Evolutionary conservation across 1,140 invertebrate genomes (phyloP).

Genomic region (Caenorhabditis briggsae): DNA sequence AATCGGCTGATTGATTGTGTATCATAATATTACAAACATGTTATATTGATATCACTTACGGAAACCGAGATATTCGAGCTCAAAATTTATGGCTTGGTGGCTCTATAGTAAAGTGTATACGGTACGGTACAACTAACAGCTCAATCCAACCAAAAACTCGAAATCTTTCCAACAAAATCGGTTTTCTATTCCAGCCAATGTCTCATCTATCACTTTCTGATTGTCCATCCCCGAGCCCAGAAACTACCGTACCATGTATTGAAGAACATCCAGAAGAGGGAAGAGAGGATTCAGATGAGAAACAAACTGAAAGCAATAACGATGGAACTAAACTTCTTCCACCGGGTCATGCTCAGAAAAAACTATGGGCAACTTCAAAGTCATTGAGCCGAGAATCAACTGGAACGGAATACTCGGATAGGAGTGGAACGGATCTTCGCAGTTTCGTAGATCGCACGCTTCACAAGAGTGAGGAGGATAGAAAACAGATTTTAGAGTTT

Average conservation of each 20-base stretch:
- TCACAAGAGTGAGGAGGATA: slow-evolving; percentile 89
- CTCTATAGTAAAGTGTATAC: no score
- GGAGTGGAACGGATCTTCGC: slow-evolving; percentile 86
- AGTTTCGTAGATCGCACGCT: slow-evolving; percentile 90
- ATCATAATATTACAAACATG: no score
- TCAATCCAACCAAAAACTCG: no score
- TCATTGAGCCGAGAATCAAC: slow-evolving; percentile 82
- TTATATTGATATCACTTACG: no score
- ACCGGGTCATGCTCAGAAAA: slow-evolving; percentile 25
- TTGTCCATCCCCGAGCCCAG: background rate
- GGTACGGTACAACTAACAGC: no score
- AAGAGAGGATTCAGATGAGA: background rate
- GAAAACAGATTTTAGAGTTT: slow-evolving; percentile 87
- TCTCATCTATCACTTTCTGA: slow-evolving; percentile 20
- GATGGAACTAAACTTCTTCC: slow-evolving; percentile 3
- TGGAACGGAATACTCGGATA: slow-evolving; percentile 85
- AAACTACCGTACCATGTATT: slow-evolving; percentile 13
- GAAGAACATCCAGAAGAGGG: slow-evolving; percentile 45
- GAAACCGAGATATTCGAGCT: no score
- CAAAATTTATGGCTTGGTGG: no score
- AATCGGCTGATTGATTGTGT: no score
- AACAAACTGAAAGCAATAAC: background rate
- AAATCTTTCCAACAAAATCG: no score
- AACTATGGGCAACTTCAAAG: slow-evolving; percentile 34
- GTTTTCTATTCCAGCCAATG: background rate